A percentile compares a stretch with the other conserved stretches of the same genome.
Evolutionary conservation across 1,140 invertebrate genomes (phyloP).

Genomic region (Drosophila sp.): DNA sequence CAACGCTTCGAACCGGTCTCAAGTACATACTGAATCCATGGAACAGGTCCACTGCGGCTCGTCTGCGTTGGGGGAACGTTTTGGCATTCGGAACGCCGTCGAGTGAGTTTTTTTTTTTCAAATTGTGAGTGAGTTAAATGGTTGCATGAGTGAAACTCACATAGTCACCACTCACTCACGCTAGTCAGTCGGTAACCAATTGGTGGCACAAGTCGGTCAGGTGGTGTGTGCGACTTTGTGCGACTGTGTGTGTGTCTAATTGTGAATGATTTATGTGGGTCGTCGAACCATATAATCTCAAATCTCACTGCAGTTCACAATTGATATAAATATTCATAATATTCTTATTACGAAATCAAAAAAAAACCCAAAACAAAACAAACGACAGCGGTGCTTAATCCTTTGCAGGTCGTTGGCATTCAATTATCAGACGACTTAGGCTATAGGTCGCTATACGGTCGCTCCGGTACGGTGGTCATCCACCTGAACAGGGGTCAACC

Average conservation of each 20-base stretch:
- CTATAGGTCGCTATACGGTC: conserved; percentile 30
- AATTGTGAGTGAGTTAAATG: conserved; percentile 3
- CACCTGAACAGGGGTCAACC: conserved; percentile 15
- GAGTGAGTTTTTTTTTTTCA: background rate
- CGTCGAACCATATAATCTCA: conserved; percentile 29
- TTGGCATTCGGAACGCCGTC: conserved; percentile 42
- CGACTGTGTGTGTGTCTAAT: conserved; percentile 71
- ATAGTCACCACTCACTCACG: background rate
- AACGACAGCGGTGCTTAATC: conserved; percentile 43
- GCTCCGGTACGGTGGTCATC: background rate
- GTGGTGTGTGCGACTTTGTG: conserved; percentile 46
- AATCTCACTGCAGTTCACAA: conserved; percentile 45
- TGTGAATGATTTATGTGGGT: conserved; percentile 80
- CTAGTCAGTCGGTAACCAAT: background rate
- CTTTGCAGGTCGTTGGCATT: conserved; percentile 63
- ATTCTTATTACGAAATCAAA: conserved; percentile 20
- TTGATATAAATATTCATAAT: conserved; percentile 63
- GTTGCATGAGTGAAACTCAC: conserved; percentile 33
- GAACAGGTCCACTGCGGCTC: conserved; percentile 61
- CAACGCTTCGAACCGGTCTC: conserved; percentile 59
- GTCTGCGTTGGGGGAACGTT: conserved; percentile 22
- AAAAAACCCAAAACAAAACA: conserved; percentile 3
- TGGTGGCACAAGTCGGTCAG: conserved; percentile 47
- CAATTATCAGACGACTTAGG: conserved; percentile 42
- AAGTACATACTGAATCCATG: conserved; percentile 54